phyloP scores from a whole-genome alignment of 2,797 vertebrate genomes.

The Pseudotriccus pelzelni region DNA sequence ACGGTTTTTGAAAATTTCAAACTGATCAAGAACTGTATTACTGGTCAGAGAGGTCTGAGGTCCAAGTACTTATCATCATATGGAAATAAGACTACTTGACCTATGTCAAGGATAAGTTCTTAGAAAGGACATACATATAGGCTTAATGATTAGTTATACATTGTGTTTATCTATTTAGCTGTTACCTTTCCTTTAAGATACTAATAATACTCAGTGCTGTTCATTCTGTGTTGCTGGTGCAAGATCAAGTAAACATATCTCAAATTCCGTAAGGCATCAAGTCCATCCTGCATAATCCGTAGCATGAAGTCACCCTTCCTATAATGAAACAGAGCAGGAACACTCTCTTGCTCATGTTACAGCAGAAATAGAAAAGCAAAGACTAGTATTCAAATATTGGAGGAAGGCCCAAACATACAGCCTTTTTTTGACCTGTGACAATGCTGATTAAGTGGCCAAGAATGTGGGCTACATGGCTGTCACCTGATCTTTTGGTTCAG shows the following conservation, averaged over 20 bases:
- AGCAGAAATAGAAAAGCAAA: slow-evolving; percentile 44
- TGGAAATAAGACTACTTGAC: background rate
- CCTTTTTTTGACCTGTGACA: slow-evolving; percentile 31
- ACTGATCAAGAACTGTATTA: background rate
- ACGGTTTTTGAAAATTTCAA: background rate
- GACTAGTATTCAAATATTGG: background rate
- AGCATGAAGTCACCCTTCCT: slow-evolving; percentile 51
- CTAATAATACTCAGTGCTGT: background rate
- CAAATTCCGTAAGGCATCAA: background rate
- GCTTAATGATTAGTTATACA: background rate
- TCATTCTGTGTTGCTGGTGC: background rate
- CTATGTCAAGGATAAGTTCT: background rate
- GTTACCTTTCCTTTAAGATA: background rate
- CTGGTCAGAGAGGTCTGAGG: background rate
- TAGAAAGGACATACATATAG: background rate
- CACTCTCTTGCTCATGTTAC: slow-evolving; percentile 34
- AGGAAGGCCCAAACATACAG: slow-evolving; percentile 10
- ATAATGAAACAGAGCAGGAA: background rate
- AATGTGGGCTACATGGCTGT: background rate
- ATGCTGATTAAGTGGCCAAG: slow-evolving; percentile 36
- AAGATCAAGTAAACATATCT: background rate
- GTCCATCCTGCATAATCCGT: background rate
- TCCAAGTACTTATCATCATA: background rate
- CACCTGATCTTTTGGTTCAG: slow-evolving; percentile 29
- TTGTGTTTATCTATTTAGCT: background rate